Evolutionary conservation across 2,113 vertebrate species (phyloP), one percentile per base, ranked within the genome.

Genomic region (Channa maculata): DNA sequence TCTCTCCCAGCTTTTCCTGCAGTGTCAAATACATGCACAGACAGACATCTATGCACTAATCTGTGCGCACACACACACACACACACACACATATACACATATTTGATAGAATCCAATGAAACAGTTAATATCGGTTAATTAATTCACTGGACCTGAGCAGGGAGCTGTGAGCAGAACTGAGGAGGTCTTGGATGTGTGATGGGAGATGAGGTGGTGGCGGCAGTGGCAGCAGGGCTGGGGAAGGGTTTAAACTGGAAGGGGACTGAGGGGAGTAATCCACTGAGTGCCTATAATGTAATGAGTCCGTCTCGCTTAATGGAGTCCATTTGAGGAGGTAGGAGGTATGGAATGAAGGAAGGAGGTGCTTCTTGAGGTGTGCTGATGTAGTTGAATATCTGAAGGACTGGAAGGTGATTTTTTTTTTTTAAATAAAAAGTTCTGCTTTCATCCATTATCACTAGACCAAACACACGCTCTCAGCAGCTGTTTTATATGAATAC

Each of bases 241-340:
- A 86, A 73, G 68, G 76, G 67, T 85, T 88, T 84, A 76, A 80
- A 80, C 74, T 80, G 62, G 87, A 79, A 86, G 75, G 65, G 54
- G 79, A 86, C 84, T 76, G 70, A 85, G 82, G 71, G 59, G 81
- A 82, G 83, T 91, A 94, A 93, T 92, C 88, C 87, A 84, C 88
- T 92, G 91, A 93, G 91, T 92, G 89, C 87, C 89, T 55, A 52
- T 92, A 92, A 92, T 92, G 91, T 92, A 90, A 91, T 92, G 90
- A 93, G 85, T 89, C 89, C 89, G 84, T 64, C 52, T 44, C 34
- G 51, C 86, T 89, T 92, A 92, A 92, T 93, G 80, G 88, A 89
- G 83, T 88, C 75, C 77, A 86, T 91, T 88, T 89, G 55, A 81
- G 83, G 49, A 72, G 59, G 77, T 53, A 66, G 50, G 59, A 74